Evolutionary conservation across 2,888 invertebrate genomes (phyloP), one percentile per base, ranked within the genome.

Genomic region (Tetranychus truncatus): DNA sequence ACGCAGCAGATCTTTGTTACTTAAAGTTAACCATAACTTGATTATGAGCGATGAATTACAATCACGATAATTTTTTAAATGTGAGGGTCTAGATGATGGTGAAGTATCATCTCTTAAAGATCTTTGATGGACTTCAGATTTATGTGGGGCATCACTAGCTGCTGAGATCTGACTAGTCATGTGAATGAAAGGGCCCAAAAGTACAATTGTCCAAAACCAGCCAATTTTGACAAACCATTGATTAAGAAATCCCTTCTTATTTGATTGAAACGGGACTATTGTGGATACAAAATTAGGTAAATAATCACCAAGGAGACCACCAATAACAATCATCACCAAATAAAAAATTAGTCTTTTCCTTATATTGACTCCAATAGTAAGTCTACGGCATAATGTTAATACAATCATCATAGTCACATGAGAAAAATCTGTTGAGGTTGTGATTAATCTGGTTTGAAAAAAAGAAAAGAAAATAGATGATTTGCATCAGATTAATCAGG

Each of bases 161-260:
- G 20, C 11, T 20, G 46, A 72, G 11, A 72, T 72, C 18, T 45
- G 9, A 44, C 24, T 24, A n/a, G 46, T 72, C 72, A 72, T 72
- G 11, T 45, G 20, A 1, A 72, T 44, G 46, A 77, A 73, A n/a
- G 77, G 77, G 11, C 45, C 24, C 1, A 73, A 46, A 15, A 76
- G 46, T 6, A 71, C 7, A 6, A 66, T 8, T n/a, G 77, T 77
- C 77, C 77, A 77, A 45, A 74, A 69, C 77, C 77, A 77, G 65
- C 76, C 77, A 65, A 75, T 73, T 65, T 73, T 73, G 5, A 73
- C 73, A 66, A 73, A 73, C 46, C 65, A 73, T 65, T 73, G 73
- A 72, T 77, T 77, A 24, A 77, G 45, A 34, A 75, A 44, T 66
- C 71, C 67, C 7, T 21, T 21, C 45, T 71, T 73, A 15, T 34